These are phyloP conservation scores for Luidia sarsii DNA, from an alignment of 53 echinoderm and acorn worm species.

Conservation along the genomic window DNA sequence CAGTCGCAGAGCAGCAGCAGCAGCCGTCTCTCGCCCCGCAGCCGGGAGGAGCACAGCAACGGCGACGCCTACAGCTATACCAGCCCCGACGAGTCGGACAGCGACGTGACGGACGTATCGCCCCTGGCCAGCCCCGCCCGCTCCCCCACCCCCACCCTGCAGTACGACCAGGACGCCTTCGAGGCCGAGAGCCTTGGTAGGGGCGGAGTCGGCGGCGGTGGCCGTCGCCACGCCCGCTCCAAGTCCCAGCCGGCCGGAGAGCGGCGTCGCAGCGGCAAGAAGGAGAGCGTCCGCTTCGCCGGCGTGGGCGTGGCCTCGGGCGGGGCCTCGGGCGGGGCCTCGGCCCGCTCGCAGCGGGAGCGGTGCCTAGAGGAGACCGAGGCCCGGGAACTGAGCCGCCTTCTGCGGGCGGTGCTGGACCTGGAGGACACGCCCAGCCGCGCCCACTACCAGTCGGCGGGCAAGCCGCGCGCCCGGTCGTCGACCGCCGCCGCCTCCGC, in stretches of 20 bases:
- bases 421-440: constrained; percentile 80
- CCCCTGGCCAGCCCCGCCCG: constrained; percentile 84
- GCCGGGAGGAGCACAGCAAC: constrained; percentile 11
- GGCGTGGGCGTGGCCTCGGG: constrained; percentile 50
- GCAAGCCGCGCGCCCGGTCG: constrained; percentile 1
- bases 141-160: constrained; percentile 65
- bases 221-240: constrained; percentile 20
- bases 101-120: constrained; percentile 90
- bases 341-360: constrained; percentile 26
- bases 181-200: constrained; percentile 50
- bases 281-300: constrained; percentile 64
- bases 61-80: constrained; percentile 34
- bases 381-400: constrained; percentile 83
- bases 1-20: constrained; percentile 42
- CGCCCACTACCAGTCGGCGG: background rate
- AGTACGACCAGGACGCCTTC: constrained; percentile 71
- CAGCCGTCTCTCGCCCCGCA: constrained; percentile 31
- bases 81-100: constrained; percentile 52
- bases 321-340: background rate
- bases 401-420: constrained; percentile 89
- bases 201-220: too few species aligned
- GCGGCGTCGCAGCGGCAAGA: constrained; percentile 28
- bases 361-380: constrained; percentile 65
- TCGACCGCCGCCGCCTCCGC: too few species aligned
- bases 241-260: background rate